A percentile compares a stretch with the other conserved stretches of the same genome.
phyloP scores from a whole-genome alignment of 2,797 vertebrate species.

The Paramormyrops hopkinsi region DNA sequence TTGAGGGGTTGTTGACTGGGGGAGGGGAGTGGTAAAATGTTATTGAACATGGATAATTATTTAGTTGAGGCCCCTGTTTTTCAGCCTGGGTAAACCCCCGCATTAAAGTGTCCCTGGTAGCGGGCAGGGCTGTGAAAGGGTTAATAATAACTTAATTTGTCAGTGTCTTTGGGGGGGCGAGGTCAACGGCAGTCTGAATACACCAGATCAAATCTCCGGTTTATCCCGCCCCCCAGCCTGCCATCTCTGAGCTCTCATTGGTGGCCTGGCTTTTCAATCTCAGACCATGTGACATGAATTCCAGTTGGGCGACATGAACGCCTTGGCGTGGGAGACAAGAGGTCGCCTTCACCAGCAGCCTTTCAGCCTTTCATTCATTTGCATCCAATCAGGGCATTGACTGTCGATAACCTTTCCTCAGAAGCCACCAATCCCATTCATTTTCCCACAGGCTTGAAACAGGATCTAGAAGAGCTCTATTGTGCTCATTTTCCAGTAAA shows the following conservation, averaged over 20 bases:
- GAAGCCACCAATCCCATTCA: not conserved
- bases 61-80: not conserved
- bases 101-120: not conserved
- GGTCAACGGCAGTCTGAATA: not conserved
- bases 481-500: not conserved
- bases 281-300: conserved; percentile 16
- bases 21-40: not conserved
- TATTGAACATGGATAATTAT: not conserved
- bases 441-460: not conserved
- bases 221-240: not conserved
- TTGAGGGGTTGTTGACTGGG: not conserved
- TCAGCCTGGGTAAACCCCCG: not conserved
- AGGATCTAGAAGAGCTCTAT: not conserved
- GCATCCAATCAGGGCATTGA: not conserved
- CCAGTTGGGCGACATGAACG: not conserved
- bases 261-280: conserved; percentile 4
- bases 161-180: not conserved
- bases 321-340: not conserved
- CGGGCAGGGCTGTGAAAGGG: not conserved
- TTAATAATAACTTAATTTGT: not conserved
- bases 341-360: not conserved
- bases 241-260: not conserved
- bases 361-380: conserved; percentile 5
- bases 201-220: not conserved
- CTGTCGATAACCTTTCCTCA: not conserved